These are phyloP conservation scores for Ophioderma brevispina DNA, from an alignment of 35 echinoderm and acorn worm genomes.

Conservation along the genomic window DNA sequence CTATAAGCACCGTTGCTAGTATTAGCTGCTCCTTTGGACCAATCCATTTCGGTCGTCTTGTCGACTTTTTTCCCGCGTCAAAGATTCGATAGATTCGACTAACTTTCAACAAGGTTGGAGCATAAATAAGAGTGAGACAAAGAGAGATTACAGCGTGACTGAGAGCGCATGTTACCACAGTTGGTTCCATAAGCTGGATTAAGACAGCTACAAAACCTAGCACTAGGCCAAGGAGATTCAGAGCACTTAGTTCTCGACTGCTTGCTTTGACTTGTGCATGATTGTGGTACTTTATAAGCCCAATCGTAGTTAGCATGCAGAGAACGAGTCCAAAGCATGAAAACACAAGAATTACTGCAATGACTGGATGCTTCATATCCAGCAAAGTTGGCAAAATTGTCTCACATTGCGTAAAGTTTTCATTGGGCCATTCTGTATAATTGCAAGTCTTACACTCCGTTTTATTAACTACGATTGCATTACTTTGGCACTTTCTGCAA, in stretches of 20 bases:
- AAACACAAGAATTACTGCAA: not conserved
- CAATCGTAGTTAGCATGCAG: not conserved
- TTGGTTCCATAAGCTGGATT: conserved; percentile 9
- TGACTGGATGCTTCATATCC: not conserved
- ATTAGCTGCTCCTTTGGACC: not conserved
- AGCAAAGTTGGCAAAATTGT: conserved; percentile 1
- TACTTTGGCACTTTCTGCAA: not conserved
- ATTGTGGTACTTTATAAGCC: not conserved
- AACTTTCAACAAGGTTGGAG: conserved; percentile 24
- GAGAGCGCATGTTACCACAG: not conserved
- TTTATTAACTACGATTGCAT: conserved; percentile 23
- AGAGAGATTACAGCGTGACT: not conserved
- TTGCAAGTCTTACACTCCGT: conserved; percentile 33
- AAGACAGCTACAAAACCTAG: conserved; percentile 10
- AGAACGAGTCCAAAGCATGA: not conserved
- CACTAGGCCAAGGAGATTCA: conserved; percentile 2
- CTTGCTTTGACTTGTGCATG: conserved; percentile 13
- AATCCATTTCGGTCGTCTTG: not conserved
- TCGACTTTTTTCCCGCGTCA: conserved; percentile 23
- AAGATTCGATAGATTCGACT: conserved; percentile 42
- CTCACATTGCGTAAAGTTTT: conserved; percentile 22
- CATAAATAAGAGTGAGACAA: conserved; percentile 21
- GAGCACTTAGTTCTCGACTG: conserved; percentile 14
- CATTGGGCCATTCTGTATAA: conserved; percentile 22
- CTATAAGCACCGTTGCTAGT: not conserved